phyloP scores from a whole-genome alignment of 2,113 vertebrate species.

The Tyto alba region DNA sequence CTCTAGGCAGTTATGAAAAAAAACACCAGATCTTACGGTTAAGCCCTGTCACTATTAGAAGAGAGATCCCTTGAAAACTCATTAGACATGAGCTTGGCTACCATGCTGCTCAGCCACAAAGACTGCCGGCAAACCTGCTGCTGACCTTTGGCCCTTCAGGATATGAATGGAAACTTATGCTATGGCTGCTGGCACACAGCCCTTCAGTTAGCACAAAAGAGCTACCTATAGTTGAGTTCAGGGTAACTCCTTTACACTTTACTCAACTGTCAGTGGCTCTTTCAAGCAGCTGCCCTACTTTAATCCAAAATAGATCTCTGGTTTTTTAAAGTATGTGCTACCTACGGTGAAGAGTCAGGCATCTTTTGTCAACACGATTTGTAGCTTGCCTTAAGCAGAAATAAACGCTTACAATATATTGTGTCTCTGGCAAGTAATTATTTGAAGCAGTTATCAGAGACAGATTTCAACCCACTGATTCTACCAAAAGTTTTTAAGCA shows the following conservation, averaged over 20 bases:
- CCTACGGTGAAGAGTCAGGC: neutral
- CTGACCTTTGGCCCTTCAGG: no score
- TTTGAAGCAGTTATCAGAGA: neutral
- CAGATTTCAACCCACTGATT: neutral
- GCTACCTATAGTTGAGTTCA: neutral
- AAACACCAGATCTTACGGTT: neutral
- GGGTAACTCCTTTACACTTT: neutral
- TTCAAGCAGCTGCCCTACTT: neutral
- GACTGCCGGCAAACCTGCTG: neutral
- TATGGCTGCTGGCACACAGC: neutral
- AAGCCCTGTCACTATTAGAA: neutral
- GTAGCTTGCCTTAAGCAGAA: neutral
- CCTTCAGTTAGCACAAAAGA: neutral
- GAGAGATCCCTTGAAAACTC: neutral
- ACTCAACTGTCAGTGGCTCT: neutral
- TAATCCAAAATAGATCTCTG: neutral
- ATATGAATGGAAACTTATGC: neutral
- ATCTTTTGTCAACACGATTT: neutral
- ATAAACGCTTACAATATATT: neutral
- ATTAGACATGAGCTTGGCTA: neutral
- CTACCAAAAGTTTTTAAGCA: neutral
- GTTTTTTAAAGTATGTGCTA: neutral
- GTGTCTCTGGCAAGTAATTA: neutral
- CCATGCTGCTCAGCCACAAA: neutral
- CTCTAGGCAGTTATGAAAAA: neutral